A percentile compares a stretch with the other conserved stretches of the same genome.
Evolutionary conservation across 2,113 vertebrate species (phyloP).

Genomic region (Limnothrissa miodon): DNA sequence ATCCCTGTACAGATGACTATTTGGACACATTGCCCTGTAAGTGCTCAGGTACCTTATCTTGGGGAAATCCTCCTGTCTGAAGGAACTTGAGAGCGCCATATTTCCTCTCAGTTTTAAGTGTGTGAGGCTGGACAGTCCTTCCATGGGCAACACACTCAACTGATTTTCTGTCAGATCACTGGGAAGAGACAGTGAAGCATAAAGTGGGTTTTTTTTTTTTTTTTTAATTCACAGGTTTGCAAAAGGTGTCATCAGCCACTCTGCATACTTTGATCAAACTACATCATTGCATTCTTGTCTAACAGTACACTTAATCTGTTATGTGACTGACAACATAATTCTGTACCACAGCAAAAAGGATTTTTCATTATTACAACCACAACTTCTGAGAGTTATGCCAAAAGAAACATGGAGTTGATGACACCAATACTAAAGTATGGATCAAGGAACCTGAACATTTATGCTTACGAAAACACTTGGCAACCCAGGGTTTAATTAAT

Average conservation of each 20-base stretch:
- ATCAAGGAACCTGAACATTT: conserved; percentile 36
- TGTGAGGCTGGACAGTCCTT: conserved; percentile 80
- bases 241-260: not conserved
- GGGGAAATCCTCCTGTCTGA: conserved; percentile 85
- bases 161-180: conserved; percentile 88
- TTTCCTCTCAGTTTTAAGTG: conserved; percentile 93
- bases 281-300: conserved; percentile 7
- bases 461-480: conserved; percentile 28
- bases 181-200: conserved; percentile 16
- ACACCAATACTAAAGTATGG: conserved; percentile 26
- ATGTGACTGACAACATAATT: conserved; percentile 6
- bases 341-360: conserved; percentile 31
- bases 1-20: not conserved
- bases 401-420: conserved; percentile 39
- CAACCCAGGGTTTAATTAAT: conserved; percentile 45
- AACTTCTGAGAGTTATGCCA: conserved; percentile 41
- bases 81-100: conserved; percentile 77
- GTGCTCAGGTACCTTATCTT: conserved; percentile 81
- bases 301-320: not conserved
- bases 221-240: no score
- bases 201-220: not conserved
- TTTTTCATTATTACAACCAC: conserved; percentile 39
- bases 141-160: conserved; percentile 78
- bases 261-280: not conserved
- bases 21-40: not conserved